A percentile compares a stretch with the other conserved stretches of the same genome.
phyloP scores from a whole-genome alignment of 2,113 vertebrate genomes.

The Phrynosoma blainvillii region DNA sequence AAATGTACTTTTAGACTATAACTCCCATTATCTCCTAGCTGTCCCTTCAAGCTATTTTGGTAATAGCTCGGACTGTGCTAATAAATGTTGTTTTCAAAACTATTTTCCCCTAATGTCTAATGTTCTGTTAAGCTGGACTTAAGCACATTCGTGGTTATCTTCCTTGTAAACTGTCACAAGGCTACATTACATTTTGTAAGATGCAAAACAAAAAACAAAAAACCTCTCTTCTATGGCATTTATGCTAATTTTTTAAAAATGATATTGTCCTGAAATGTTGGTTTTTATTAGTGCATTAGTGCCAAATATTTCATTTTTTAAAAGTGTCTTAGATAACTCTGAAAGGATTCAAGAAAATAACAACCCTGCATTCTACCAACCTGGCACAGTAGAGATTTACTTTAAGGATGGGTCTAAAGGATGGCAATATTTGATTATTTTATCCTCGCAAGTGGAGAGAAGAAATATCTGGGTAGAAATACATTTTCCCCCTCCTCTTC shows the following conservation, averaged over 20 bases:
- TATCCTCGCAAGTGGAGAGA: too few relatives aligned
- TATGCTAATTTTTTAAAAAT: background rate
- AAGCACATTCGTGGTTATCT: background rate
- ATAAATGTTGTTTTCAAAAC: too few relatives aligned
- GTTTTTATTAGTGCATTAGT: background rate
- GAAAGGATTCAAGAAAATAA: background rate
- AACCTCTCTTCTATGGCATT: background rate
- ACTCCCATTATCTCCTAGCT: too few relatives aligned
- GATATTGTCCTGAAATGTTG: background rate
- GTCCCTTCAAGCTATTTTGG: too few relatives aligned
- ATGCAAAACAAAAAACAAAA: too few relatives aligned
- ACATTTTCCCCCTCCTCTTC: too few relatives aligned
- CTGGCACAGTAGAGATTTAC: background rate
- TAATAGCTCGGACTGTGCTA: too few relatives aligned
- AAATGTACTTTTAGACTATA: too few relatives aligned
- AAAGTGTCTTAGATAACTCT: background rate
- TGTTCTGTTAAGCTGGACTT: background rate
- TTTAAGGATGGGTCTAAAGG: too few relatives aligned
- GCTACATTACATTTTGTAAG: background rate
- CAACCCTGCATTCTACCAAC: too few relatives aligned
- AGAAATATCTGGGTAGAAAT: too few relatives aligned
- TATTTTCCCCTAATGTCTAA: background rate
- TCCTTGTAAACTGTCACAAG: background rate
- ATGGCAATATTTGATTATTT: too few relatives aligned
- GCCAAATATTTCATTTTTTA: background rate